Evolutionary conservation across 2,797 vertebrate genomes (phyloP), one percentile per base, ranked within the genome.

Genomic region (Hydrolagus colliei): DNA sequence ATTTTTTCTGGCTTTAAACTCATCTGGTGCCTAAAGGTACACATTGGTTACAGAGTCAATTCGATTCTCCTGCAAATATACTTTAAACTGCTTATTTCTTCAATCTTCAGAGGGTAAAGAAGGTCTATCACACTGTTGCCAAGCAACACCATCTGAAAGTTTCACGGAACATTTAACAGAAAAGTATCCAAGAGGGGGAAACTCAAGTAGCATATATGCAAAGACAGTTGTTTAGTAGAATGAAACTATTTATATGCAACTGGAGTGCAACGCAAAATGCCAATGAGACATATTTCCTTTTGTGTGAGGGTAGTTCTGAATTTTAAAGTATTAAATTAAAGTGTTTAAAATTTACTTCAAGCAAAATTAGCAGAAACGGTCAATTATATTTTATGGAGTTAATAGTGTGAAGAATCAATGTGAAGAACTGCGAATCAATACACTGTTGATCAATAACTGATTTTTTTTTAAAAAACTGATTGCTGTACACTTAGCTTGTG

Each of bases 1-100:
- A 6, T 65, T 22, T 79, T 14, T 79, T 79, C 62, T 65, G 77
- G 12, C 77, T 79, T 79, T 32, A 80, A 80, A 78, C n/a, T 32
- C n/a, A 22, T 79, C 22, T 8, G 27, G 22, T 63, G 52, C 41
- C 59, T 78, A 52, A 61, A 61, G 52, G 61, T 8, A 80, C 22
- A 80, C 22, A 65, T 59, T 78, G 22, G 77, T 80, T 80, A 32
- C n/a, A 80, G 7, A 67, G 62, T 7, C 8, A 16, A 67, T 16
- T 3, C 13, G 9, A 6, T 79, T 63, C n/a, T n/a, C 76, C 20
- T 22, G 76, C 59, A 79, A 79, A 79, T 63, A 79, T 62, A 59
- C 7, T 62, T 79, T 27, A 79, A 79, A 16, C 77, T 80, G 32
- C 13, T 79, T 79, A 62, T 13, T 32, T 67, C 62, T 80, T 65